Evolutionary conservation across 2,888 invertebrate species (phyloP), one percentile per base, ranked within the genome.

Genomic region (Hydrotaea cyrtoneurina): DNA sequence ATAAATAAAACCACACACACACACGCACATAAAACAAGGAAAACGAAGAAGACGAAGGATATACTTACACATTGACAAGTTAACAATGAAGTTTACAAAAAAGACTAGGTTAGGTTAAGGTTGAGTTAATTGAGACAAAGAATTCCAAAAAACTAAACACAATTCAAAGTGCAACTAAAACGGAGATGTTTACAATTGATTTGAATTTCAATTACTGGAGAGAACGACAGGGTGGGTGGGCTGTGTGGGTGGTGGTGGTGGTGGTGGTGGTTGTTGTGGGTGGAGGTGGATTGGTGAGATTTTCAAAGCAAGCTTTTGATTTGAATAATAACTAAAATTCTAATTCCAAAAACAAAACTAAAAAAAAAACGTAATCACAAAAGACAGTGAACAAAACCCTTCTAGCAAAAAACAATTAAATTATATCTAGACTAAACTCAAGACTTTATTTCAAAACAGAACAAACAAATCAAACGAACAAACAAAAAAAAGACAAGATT

Each of bases 1-100:
- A 31, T 69, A 31, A 69, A 59, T 7, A 4, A 31, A 31, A 31
- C 31, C 69, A 69, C 43, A 69, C 46, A 59, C 62, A 59, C 39
- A 46, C 15, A 69, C 46, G 46, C 62, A 59, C 39, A 46, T 5
- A 46, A 31, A 62, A 62, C 31, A n/a, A 62, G n/a, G n/a, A 13
- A 31, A 31, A 17, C 15, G 8, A 36, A 36, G 13, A 62, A 31
- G n/a, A 31, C 31, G 7, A 31, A 31, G 36, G 31, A 62, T 31
- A 75, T 84, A 84, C 84, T 81, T 83, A 83, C 74, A 71, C 55
- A 62, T 72, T 74, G 57, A 23, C 21, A 77, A 43, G 11, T 43
- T 69, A 21, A 46, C 46, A 69, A 69, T 69, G 46, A 69, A 10
- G 8, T 69, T 69, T 69, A 69, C 69, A 46, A 26, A 46, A 69